Conservation (phyloP, 2,797 vertebrate genomes). For the Anomalospiza imberbis region DNA sequence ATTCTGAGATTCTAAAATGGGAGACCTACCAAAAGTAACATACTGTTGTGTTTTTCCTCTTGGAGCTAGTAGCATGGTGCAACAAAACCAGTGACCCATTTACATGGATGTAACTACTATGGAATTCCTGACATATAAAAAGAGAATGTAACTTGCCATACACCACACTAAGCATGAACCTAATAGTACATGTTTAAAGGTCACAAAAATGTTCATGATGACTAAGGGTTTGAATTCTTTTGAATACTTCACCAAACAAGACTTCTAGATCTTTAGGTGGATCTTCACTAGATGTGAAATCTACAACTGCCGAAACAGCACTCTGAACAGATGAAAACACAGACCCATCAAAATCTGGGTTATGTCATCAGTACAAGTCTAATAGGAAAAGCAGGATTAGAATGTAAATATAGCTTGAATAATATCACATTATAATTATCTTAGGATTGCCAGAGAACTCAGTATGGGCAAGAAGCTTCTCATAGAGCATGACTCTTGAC, state of each 20-base stretch:
- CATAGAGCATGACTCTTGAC: background rate
- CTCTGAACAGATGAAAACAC: background rate
- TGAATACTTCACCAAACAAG: background rate
- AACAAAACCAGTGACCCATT: background rate
- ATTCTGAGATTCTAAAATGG: background rate
- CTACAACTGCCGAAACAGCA: background rate
- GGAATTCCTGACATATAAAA: background rate
- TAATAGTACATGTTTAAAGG: background rate
- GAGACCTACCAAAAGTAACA: background rate
- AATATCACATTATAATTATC: background rate
- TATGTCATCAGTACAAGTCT: background rate
- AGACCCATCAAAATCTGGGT: background rate
- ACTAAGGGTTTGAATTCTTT: background rate
- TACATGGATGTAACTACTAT: background rate
- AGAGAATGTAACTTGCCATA: background rate
- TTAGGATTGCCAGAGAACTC: background rate
- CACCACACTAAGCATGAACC: background rate
- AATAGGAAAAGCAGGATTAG: background rate
- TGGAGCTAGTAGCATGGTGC: background rate
- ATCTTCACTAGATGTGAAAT: background rate
- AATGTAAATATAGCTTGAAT: background rate
- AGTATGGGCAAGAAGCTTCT: background rate
- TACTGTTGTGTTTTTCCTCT: background rate
- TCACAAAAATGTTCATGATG: background rate
- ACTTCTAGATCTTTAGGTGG: background rate